These are phyloP conservation scores for Drosophila pseudoobscura DNA, from an alignment of 1,140 invertebrate genomes.

Conservation along the genomic window DNA sequence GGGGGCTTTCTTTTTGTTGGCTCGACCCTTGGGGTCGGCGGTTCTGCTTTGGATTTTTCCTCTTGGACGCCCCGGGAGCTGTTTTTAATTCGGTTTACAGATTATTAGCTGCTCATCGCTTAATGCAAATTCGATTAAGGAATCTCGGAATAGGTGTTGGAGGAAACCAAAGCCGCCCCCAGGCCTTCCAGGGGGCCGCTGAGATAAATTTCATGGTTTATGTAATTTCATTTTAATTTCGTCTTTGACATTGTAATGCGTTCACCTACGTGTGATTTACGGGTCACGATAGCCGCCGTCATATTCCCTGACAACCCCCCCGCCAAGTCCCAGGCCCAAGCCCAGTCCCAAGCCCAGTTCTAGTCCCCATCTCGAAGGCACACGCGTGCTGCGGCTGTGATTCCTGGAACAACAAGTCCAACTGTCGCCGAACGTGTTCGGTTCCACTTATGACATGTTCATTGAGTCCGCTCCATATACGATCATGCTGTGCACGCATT, in stretches of 20 bases:
- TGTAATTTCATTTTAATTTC: constrained; percentile 70
- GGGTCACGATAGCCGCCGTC: constrained; percentile 39
- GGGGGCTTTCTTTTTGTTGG: constrained; percentile 25
- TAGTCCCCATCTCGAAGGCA: constrained; percentile 12
- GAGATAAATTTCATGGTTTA: constrained; percentile 45
- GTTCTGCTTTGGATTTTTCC: constrained; percentile 56
- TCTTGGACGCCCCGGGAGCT: constrained; percentile 58
- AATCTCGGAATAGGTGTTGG: constrained; percentile 52
- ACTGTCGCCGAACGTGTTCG: constrained; percentile 63
- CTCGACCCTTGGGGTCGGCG: constrained; percentile 42
- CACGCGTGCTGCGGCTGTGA: constrained; percentile 69
- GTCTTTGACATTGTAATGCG: constrained; percentile 53
- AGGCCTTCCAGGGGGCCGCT: no score
- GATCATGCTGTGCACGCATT: no score
- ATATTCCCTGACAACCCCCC: constrained; percentile 35
- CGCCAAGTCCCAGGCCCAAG: no score
- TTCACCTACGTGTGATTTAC: constrained; percentile 57
- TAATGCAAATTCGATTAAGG: constrained; percentile 75
- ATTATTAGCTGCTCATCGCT: constrained; percentile 78
- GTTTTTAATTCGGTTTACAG: constrained; percentile 79
- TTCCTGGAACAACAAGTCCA: constrained; percentile 74
- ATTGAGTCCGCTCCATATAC: constrained; percentile 64
- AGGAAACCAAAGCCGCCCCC: neutral
- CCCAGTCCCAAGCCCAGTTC: neutral
- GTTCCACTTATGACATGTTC: constrained; percentile 70